Evolutionary conservation across 2,888 invertebrate species (phyloP).

Genomic region (Amiota mariae): DNA sequence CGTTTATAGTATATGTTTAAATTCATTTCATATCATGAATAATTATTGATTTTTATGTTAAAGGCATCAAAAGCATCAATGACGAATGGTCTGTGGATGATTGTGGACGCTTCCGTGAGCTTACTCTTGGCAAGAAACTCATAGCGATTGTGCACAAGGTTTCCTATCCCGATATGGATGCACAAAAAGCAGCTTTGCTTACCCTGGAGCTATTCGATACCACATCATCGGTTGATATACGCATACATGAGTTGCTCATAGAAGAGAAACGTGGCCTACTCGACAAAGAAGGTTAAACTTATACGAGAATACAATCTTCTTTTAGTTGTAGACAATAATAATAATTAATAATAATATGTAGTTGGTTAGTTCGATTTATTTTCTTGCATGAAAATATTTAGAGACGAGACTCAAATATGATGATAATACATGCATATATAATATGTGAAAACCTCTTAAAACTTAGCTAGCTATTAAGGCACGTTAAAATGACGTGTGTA

Average conservation of each 20-base stretch:
- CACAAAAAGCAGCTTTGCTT: constrained; percentile 75
- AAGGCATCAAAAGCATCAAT: constrained; percentile 75
- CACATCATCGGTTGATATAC: constrained; percentile 79
- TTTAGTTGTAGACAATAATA: not conserved
- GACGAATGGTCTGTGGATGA: constrained; percentile 77
- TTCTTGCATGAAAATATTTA: not conserved
- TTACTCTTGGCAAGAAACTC: constrained; percentile 82
- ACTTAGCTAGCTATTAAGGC: constrained; percentile 2
- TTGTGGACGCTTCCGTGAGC: constrained; percentile 81
- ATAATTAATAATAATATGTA: no score
- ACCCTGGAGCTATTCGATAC: constrained; percentile 83
- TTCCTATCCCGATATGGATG: constrained; percentile 77
- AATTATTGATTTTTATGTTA: constrained; percentile 36
- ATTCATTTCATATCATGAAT: constrained; percentile 2
- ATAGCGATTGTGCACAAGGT: constrained; percentile 80
- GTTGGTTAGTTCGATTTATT: not conserved
- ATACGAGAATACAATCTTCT: not conserved
- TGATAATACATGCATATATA: no score
- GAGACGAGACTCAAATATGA: not conserved
- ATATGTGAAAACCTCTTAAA: not conserved
- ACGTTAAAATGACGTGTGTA: constrained; percentile 17
- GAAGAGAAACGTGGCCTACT: constrained; percentile 77
- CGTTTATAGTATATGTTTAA: not conserved
- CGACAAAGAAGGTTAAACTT: not conserved
- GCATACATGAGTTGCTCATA: constrained; percentile 79